phyloP scores from a whole-genome alignment of 2,113 vertebrate genomes.

The Colinus virginianus region DNA sequence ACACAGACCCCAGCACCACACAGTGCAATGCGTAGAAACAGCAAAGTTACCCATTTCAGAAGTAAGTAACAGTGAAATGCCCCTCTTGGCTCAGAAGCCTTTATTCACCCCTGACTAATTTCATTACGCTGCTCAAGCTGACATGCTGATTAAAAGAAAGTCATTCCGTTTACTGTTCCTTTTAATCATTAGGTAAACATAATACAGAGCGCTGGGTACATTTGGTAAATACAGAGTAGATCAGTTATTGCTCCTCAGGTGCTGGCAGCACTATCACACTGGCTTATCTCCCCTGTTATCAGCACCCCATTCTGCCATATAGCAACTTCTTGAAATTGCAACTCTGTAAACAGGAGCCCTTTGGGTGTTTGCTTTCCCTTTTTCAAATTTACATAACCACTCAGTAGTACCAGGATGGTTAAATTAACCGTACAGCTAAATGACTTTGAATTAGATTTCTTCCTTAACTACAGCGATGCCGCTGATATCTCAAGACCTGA shows the following conservation, averaged over 20 bases:
- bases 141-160: constrained; percentile 52
- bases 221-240: constrained; percentile 39
- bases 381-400: not conserved
- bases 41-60: not conserved
- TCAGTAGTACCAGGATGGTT: not conserved
- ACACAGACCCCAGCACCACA: not conserved
- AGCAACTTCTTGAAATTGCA: not conserved
- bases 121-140: constrained; percentile 25
- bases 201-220: not conserved
- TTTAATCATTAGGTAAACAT: constrained; percentile 57
- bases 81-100: not conserved
- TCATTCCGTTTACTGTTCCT: constrained; percentile 12
- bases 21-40: not conserved
- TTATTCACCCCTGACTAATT: not conserved
- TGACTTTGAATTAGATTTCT: constrained; percentile 47
- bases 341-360: not conserved
- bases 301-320: not conserved
- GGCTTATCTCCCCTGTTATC: constrained; percentile 25
- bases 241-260: not conserved
- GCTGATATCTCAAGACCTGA: not conserved
- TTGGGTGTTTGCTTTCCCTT: constrained; percentile 47
- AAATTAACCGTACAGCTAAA: constrained; percentile 19
- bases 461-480: not conserved
- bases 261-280: not conserved
- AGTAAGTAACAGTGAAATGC: not conserved